Conservation (phyloP, 2,113 vertebrate species). For the Tragelaphus buxtoni region DNA sequence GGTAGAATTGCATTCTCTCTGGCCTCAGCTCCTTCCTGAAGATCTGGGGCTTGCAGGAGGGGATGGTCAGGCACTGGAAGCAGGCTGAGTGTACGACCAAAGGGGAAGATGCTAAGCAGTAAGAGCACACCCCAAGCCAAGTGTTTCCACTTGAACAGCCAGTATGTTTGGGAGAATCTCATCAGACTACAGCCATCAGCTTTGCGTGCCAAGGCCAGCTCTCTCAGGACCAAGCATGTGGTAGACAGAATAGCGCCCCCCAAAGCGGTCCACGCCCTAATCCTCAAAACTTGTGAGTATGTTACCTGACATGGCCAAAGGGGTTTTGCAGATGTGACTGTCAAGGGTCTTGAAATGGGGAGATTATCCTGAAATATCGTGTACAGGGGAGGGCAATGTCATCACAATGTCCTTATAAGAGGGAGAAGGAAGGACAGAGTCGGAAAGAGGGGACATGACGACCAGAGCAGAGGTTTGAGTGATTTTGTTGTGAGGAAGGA, state of each 20-base stretch:
- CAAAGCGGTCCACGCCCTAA: neutral
- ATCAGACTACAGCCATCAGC: neutral
- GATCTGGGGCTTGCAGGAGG: neutral
- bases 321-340: neutral
- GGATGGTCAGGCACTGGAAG: neutral
- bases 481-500: neutral
- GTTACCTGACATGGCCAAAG: neutral
- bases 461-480: neutral
- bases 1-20: neutral
- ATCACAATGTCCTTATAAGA: neutral
- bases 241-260: neutral
- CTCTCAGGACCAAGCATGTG: neutral
- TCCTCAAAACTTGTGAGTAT: neutral
- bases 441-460: too few relatives aligned
- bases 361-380: neutral
- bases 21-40: neutral
- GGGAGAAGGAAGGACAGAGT: neutral
- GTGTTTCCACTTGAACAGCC: neutral
- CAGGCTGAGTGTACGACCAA: neutral
- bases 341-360: neutral
- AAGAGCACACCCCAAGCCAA: neutral
- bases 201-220: neutral
- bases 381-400: accelerated
- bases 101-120: neutral
- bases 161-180: neutral